Percentiles rank a stretch among this genome's conserved stretches.
Conservation (phyloP, 2,888 invertebrate species). For the Caradrina kadenii region DNA sequence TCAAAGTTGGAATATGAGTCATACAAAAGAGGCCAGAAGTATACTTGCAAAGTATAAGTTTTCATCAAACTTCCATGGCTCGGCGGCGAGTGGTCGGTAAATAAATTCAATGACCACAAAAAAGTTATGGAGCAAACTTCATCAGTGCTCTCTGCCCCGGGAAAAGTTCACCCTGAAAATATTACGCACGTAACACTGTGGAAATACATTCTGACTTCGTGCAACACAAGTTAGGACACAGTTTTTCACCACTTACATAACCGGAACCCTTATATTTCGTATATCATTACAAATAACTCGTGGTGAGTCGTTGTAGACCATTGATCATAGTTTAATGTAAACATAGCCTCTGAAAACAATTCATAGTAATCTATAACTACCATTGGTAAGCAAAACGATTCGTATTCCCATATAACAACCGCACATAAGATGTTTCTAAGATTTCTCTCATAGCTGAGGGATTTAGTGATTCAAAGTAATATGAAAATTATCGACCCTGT, state of each 20-base stretch:
- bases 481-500: constrained; percentile 40
- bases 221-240: constrained; percentile 43
- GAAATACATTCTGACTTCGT: constrained; percentile 53
- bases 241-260: constrained; percentile 6
- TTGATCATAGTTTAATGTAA: background rate
- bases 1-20: constrained; percentile 74
- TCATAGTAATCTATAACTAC: background rate
- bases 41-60: constrained; percentile 76
- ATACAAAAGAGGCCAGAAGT: constrained; percentile 73
- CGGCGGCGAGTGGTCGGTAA: constrained; percentile 80
- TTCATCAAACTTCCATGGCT: constrained; percentile 80
- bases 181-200: constrained; percentile 59
- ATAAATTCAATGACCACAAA: constrained; percentile 86
- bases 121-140: constrained; percentile 79
- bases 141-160: constrained; percentile 66
- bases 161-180: constrained; percentile 69
- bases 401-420: background rate
- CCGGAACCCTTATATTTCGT: background rate
- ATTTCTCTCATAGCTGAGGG: constrained; percentile 23
- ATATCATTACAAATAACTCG: background rate
- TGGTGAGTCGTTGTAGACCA: background rate
- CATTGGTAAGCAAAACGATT: background rate
- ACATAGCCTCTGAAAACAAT: background rate
- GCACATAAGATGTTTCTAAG: constrained; percentile 4
- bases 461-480: constrained; percentile 29